Evolutionary conservation across 1,140 invertebrate genomes (phyloP).

Genomic region (Drosophila obscura): DNA sequence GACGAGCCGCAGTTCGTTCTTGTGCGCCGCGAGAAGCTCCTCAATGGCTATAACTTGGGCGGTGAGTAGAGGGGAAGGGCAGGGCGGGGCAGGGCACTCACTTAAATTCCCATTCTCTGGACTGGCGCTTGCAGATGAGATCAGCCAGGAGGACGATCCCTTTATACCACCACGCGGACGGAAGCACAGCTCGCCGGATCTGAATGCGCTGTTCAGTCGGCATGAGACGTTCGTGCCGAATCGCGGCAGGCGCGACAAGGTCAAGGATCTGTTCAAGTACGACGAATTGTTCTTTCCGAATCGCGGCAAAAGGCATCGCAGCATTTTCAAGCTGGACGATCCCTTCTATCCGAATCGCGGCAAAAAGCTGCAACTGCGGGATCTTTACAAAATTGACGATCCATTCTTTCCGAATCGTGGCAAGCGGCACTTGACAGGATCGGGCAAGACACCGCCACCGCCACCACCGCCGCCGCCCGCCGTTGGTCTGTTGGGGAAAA

Average conservation of each 20-base stretch:
- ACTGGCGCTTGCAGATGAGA: conserved; percentile 34
- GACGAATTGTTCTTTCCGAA: conserved; percentile 82
- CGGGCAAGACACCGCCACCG: conserved; percentile 1
- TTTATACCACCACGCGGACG: conserved; percentile 80
- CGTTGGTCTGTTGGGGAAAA: conserved; percentile 19
- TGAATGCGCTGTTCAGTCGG: conserved; percentile 67
- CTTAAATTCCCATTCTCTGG: background rate
- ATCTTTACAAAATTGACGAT: conserved; percentile 72
- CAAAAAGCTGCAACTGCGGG: conserved; percentile 73
- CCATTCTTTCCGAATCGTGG: conserved; percentile 78
- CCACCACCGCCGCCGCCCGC: background rate
- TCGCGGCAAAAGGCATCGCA: conserved; percentile 76
- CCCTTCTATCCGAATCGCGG: conserved; percentile 73
- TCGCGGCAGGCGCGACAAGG: conserved; percentile 78
- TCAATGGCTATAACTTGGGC: conserved; percentile 57
- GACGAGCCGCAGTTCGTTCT: conserved; percentile 78
- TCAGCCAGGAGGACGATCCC: conserved; percentile 56
- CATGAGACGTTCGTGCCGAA: conserved; percentile 79
- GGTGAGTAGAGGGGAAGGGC: conserved; percentile 42
- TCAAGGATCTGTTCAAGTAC: conserved; percentile 83
- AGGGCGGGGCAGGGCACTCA: background rate
- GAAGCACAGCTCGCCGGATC: conserved; percentile 71
- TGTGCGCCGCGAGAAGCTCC: conserved; percentile 66
- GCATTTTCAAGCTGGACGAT: conserved; percentile 58
- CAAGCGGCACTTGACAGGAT: conserved; percentile 58